Percentiles rank a stretch among this genome's conserved stretches.
These are phyloP conservation scores for Neogobius melanostomus DNA, from an alignment of 2,113 vertebrate genomes.

Conservation along the genomic window DNA sequence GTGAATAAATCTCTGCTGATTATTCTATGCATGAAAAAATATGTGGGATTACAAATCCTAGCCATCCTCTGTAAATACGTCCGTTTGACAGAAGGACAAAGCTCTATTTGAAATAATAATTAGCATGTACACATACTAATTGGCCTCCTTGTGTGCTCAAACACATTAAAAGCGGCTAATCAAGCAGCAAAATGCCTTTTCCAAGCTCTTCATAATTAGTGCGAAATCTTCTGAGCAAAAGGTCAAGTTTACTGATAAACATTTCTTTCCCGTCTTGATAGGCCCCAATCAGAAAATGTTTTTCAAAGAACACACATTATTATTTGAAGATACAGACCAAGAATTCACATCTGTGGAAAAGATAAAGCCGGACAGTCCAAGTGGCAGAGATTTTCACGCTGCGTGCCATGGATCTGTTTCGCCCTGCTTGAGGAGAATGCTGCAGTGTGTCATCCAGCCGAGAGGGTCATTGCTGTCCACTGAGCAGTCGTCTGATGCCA, in stretches of 20 bases:
- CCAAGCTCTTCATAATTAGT: slow-evolving; percentile 10
- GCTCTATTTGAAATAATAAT: slow-evolving; percentile 32
- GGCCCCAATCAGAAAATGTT: slow-evolving; percentile 5
- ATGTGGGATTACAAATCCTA: neutral
- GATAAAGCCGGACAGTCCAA: slow-evolving; percentile 52
- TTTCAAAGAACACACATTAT: slow-evolving; percentile 11
- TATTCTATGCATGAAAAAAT: neutral
- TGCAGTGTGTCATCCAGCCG: slow-evolving; percentile 63
- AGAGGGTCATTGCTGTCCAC: slow-evolving; percentile 69
- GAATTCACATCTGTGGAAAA: slow-evolving; percentile 26
- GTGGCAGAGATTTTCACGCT: slow-evolving; percentile 43
- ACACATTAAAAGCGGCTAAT: slow-evolving; percentile 9
- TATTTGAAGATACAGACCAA: slow-evolving; percentile 34
- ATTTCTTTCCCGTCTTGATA: neutral
- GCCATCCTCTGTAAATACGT: neutral
- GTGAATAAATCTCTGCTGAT: neutral
- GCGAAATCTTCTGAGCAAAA: slow-evolving; percentile 6
- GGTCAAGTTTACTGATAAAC: neutral
- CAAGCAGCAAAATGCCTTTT: slow-evolving; percentile 16
- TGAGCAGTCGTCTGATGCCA: slow-evolving; percentile 66
- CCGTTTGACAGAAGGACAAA: slow-evolving; percentile 1
- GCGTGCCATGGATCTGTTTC: slow-evolving; percentile 56
- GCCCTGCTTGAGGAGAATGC: slow-evolving; percentile 51
- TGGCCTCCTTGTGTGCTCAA: slow-evolving; percentile 6
- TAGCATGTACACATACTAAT: slow-evolving; percentile 13